Evolutionary conservation across 2,113 vertebrate genomes (phyloP), one percentile per base, ranked within the genome.

Genomic region (Tragelaphus imberbis): DNA sequence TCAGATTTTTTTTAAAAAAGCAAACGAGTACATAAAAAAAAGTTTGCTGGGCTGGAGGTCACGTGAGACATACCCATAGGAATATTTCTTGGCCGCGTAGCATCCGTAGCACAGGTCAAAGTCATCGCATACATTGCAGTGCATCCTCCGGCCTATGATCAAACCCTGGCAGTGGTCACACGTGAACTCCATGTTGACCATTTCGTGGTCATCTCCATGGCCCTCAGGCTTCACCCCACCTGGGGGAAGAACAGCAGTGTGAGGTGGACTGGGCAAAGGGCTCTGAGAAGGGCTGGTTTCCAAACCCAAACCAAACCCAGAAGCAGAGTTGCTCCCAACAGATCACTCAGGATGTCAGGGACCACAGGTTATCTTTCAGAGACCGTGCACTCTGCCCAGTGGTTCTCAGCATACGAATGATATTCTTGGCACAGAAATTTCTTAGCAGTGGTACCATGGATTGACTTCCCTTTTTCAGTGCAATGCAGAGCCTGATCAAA

Each of bases 101-200:
- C 99, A 99, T 47, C 99, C 99, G 17, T 99, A 99, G 99, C 99
- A 99, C 94, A 99, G 99, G 97, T 99, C 99, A 89, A 99, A 99
- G 99, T 99, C 99, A 86, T 99, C 99, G 17, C 99, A 99, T 25
- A 99, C 99, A 0, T 99, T 99, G 97, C 99, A 99, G 98, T 99
- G 99, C 98, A 99, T 99, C 85, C 99, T 99, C 95, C 99, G 99
- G 97, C 99, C 99, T 27, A 99, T 99, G 91, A 99, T 99, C 94
- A 99, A 99, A n/a, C 99, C 99, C 97, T 99, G 99, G 97, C 99
- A 99, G 96, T 99, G 99, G 98, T 99, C 99, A 91, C 99, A 99
- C 56, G 99, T 99, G 10, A 99, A 99, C 58, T 99, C 99, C 99
- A 99, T 99, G 98, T 99, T 99, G 82, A 99, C 99, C 99, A 99